phyloP scores from a whole-genome alignment of 2,113 vertebrate genomes.

The Hippocampus comes region DNA sequence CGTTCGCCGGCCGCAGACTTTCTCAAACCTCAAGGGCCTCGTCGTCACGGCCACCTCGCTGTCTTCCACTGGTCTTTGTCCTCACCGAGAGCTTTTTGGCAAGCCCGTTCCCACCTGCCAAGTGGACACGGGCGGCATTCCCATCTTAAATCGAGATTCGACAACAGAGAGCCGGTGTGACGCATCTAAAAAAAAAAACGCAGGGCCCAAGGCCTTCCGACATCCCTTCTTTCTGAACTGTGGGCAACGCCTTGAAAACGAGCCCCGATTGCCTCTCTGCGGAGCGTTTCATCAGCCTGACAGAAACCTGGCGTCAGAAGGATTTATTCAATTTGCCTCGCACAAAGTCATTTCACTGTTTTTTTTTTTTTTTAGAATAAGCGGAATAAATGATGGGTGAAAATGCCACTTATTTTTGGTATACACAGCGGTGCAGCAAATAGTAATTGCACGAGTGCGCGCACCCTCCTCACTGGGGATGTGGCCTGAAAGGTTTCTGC shows the following conservation, averaged over 20 bases:
- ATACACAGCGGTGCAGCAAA: no score
- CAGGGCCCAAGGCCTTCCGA: neutral
- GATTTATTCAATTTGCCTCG: conserved; percentile 40
- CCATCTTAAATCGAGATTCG: no score
- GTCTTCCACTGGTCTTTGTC: neutral
- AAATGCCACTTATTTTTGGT: no score
- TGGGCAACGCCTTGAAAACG: conserved; percentile 23
- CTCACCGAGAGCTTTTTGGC: conserved; percentile 22
- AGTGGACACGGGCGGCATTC: no score
- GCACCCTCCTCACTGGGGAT: no score
- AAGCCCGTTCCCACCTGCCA: neutral
- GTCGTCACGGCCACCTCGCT: neutral
- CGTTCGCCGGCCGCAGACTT: neutral
- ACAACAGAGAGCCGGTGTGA: conserved; percentile 1
- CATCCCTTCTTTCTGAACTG: conserved; percentile 9
- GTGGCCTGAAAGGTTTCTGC: no score
- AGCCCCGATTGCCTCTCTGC: conserved; percentile 10
- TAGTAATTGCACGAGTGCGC: neutral
- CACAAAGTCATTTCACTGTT: conserved; percentile 39
- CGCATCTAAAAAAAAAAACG: conserved; percentile 13
- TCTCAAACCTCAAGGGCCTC: neutral
- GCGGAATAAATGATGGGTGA: no score
- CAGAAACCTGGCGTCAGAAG: conserved; percentile 42
- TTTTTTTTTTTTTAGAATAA: no score
- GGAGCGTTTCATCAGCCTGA: conserved; percentile 45